Evolutionary conservation across 2,888 invertebrate genomes (phyloP).

Genomic region (Rapana venosa): DNA sequence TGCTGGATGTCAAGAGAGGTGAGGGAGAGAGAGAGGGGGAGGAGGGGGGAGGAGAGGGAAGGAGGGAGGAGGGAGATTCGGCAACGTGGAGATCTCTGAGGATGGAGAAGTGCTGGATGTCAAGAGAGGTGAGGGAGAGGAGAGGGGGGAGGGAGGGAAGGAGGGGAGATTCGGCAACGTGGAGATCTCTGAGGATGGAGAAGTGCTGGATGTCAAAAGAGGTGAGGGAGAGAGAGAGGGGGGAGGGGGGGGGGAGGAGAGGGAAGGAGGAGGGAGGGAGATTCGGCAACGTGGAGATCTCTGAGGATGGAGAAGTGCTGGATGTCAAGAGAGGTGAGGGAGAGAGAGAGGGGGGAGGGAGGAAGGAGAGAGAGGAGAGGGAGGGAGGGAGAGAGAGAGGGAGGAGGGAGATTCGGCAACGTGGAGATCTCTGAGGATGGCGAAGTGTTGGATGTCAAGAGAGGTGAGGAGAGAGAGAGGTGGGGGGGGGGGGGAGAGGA

Average conservation of each 20-base stretch:
- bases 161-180: conserved; percentile 35
- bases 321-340: not conserved
- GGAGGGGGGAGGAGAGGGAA: not conserved
- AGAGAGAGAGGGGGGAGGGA: not conserved
- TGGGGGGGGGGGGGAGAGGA: not conserved
- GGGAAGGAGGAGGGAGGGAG: conserved; percentile 24
- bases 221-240: not conserved
- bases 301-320: not conserved
- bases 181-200: not conserved
- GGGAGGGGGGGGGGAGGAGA: not conserved
- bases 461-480: not conserved
- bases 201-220: not conserved
- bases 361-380: not conserved
- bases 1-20: not conserved
- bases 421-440: conserved; percentile 7
- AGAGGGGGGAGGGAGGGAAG: not conserved
- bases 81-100: conserved; percentile 19
- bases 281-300: conserved; percentile 39
- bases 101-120: not conserved
- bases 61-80: conserved; percentile 42
- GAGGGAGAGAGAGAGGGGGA: not conserved
- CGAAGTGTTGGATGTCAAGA: not conserved
- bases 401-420: conserved; percentile 36
- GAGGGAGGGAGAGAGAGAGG: conserved; percentile 21
- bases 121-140: not conserved